Percentiles rank a stretch among this genome's conserved stretches.
phyloP scores from a whole-genome alignment of 2,113 vertebrate genomes.

The Lepisosteus osseus region DNA sequence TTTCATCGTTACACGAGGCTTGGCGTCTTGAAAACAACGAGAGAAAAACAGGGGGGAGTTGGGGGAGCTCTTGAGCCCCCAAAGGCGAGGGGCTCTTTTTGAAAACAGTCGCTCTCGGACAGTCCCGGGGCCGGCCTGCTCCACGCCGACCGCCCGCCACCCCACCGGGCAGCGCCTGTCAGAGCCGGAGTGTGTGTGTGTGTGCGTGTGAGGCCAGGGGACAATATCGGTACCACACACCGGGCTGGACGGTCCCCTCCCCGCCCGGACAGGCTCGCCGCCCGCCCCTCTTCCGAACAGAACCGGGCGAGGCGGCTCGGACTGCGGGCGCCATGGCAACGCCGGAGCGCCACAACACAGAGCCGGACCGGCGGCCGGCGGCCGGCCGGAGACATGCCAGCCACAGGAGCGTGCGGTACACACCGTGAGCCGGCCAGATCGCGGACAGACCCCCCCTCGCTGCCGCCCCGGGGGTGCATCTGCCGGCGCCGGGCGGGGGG shows the following conservation, averaged over 20 bases:
- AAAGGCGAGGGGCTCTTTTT: too few species aligned
- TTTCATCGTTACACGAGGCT: too few species aligned
- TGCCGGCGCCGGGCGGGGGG: too few species aligned
- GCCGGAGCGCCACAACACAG: conserved; percentile 35
- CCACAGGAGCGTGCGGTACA: background rate
- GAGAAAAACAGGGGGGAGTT: too few species aligned
- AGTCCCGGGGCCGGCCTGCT: too few species aligned
- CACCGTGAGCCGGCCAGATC: background rate
- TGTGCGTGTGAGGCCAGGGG: conserved; percentile 27
- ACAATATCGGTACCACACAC: background rate
- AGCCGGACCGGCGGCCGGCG: conserved; percentile 10
- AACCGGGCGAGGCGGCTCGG: background rate
- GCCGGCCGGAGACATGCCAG: background rate
- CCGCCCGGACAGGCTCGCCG: background rate
- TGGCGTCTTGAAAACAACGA: too few species aligned
- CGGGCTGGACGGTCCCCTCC: background rate
- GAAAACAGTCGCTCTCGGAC: too few species aligned
- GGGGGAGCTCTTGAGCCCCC: too few species aligned
- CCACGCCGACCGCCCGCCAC: background rate
- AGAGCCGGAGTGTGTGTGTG: background rate
- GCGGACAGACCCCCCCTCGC: background rate
- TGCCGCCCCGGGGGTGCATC: background rate
- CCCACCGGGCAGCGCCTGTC: conserved; percentile 1
- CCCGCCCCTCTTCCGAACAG: too few species aligned
- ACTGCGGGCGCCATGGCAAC: conserved; percentile 49